phyloP scores from a whole-genome alignment of 2,113 vertebrate genomes.

The Anseranas semipalmata region DNA sequence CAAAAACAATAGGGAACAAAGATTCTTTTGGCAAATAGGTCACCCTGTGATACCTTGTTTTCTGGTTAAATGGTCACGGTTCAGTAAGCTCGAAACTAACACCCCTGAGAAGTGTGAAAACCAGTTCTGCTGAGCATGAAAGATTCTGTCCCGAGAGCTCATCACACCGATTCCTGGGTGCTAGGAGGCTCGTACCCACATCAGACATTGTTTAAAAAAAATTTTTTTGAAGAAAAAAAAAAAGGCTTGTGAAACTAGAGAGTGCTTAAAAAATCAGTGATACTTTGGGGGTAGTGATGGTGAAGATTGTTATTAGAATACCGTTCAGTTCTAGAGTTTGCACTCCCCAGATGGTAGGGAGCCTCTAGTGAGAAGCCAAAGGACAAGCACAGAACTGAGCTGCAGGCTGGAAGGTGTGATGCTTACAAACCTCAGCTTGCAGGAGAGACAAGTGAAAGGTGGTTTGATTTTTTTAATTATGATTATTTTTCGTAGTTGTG shows the following conservation, averaged over 20 bases:
- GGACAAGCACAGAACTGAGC: background rate
- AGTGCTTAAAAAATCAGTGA: background rate
- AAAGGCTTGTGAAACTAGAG: background rate
- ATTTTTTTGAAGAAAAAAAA: background rate
- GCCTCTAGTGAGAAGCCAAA: background rate
- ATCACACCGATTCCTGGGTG: fast-evolving
- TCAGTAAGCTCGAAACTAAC: background rate
- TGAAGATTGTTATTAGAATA: background rate
- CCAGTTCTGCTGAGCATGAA: background rate
- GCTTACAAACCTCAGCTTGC: background rate
- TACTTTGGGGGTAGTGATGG: background rate
- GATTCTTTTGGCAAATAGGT: background rate
- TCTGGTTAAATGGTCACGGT: background rate
- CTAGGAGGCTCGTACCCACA: background rate
- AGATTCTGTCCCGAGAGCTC: background rate
- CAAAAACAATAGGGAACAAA: background rate
- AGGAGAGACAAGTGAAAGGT: background rate
- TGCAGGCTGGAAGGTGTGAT: background rate
- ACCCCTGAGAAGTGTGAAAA: conserved; percentile 14
- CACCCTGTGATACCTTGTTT: background rate
- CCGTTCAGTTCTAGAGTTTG: background rate
- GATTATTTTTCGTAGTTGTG: background rate
- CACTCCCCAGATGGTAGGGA: background rate
- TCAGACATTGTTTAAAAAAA: too few relatives aligned
- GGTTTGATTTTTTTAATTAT: fast-evolving